Percentiles rank a stretch among this genome's conserved stretches.
These are phyloP conservation scores for Leucophenga varia DNA, from an alignment of 1,140 invertebrate species.

Conservation along the genomic window DNA sequence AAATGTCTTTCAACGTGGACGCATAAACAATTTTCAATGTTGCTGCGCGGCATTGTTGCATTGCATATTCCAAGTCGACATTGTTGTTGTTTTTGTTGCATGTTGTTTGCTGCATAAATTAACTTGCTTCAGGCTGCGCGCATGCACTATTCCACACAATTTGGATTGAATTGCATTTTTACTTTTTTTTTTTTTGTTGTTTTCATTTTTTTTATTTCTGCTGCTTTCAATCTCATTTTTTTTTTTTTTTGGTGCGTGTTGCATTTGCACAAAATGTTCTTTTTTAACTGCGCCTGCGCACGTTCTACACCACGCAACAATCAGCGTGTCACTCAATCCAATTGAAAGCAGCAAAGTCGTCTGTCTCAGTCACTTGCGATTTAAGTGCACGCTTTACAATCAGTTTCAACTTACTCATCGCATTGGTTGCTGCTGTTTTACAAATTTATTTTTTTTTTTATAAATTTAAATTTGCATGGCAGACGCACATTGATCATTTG, in stretches of 20 bases:
- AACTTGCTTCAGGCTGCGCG: constrained; percentile 49
- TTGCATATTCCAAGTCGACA: neutral
- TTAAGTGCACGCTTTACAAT: constrained; percentile 7
- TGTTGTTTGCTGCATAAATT: constrained; percentile 38
- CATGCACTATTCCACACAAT: too few relatives aligned
- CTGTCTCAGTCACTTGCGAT: neutral
- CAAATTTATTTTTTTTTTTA: constrained; percentile 21
- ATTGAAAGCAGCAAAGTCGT: neutral
- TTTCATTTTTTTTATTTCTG: too few relatives aligned
- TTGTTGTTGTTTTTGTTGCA: too few relatives aligned
- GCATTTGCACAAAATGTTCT: constrained; percentile 17
- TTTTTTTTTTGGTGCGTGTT: too few relatives aligned
- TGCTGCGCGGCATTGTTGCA: too few relatives aligned
- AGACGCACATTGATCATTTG: constrained; percentile 50
- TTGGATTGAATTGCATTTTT: too few relatives aligned
- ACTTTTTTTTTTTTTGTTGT: too few relatives aligned
- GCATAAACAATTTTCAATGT: constrained; percentile 46
- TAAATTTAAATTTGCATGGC: constrained; percentile 54
- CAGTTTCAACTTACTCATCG: too few relatives aligned
- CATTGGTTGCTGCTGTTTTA: constrained; percentile 3
- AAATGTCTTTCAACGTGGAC: constrained; percentile 43
- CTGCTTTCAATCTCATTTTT: too few relatives aligned
- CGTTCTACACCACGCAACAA: constrained; percentile 10
- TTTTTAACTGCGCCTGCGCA: neutral
- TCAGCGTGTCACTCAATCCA: neutral